phyloP scores from a whole-genome alignment of 1,140 invertebrate genomes.

The Drosophila quadrilineata region DNA sequence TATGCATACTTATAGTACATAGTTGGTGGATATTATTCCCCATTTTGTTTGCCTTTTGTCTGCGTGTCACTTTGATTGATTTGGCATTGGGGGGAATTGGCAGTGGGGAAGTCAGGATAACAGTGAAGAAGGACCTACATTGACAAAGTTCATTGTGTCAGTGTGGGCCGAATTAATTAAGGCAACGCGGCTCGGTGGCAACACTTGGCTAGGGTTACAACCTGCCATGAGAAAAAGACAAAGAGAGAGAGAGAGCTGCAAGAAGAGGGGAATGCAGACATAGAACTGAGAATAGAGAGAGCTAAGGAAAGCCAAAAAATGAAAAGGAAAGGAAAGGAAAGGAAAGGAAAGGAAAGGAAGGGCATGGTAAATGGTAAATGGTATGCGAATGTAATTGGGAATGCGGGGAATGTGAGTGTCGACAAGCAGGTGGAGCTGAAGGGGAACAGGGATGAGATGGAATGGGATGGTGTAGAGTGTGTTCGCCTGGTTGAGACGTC shows the following conservation, averaged over 20 bases:
- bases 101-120: too few relatives aligned
- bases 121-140: not conserved
- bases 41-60: conserved; percentile 3
- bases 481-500: conserved; percentile 32
- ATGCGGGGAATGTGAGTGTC: conserved; percentile 22
- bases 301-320: too few relatives aligned
- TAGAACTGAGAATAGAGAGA: too few relatives aligned
- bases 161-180: conserved; percentile 64
- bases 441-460: not conserved
- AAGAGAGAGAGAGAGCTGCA: not conserved
- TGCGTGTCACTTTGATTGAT: conserved; percentile 55
- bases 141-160: conserved; percentile 47
- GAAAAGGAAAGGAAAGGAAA: not conserved
- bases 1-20: too few relatives aligned
- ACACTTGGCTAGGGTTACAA: too few relatives aligned
- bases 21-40: not conserved
- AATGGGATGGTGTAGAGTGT: not conserved
- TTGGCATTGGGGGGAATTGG: conserved; percentile 7
- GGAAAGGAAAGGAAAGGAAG: not conserved
- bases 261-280: not conserved
- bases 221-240: too few relatives aligned
- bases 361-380: conserved; percentile 4
- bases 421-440: conserved; percentile 12
- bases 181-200: too few relatives aligned
- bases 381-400: conserved; percentile 21